Evolutionary conservation across 2,888 invertebrate species (phyloP).

Genomic region (Brachyopa scutellaris): DNA sequence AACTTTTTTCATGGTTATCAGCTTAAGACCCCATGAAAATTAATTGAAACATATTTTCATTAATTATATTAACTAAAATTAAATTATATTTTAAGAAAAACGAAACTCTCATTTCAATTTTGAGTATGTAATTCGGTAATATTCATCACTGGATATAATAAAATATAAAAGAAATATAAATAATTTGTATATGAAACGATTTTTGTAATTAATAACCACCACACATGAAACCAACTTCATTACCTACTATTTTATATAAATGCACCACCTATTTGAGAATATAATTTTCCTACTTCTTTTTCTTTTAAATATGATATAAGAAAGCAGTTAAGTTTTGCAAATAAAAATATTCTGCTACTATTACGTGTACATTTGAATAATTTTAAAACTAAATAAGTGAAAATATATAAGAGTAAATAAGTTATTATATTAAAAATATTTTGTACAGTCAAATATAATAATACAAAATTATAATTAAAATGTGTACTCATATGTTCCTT

Average conservation of each 20-base stretch:
- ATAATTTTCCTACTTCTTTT: conserved; percentile 14
- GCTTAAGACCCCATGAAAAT: too few relatives aligned
- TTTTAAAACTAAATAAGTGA: conserved; percentile 26
- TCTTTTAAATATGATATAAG: conserved; percentile 1
- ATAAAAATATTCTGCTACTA: conserved; percentile 31
- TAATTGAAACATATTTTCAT: too few relatives aligned
- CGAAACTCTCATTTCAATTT: too few relatives aligned
- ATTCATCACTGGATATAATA: too few relatives aligned
- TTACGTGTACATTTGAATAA: conserved; percentile 57
- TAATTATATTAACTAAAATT: background rate
- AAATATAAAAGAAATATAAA: background rate
- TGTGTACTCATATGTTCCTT: conserved; percentile 68
- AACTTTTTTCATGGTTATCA: too few relatives aligned
- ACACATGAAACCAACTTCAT: conserved; percentile 48
- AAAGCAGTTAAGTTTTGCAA: conserved; percentile 31
- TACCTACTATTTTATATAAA: conserved; percentile 47
- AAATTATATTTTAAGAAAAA: background rate
- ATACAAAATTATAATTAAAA: conserved; percentile 35
- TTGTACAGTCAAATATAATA: conserved; percentile 61
- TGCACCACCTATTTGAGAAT: conserved; percentile 48
- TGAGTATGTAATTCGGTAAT: too few relatives aligned
- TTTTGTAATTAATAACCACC: conserved; percentile 50
- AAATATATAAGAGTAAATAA: conserved; percentile 25
- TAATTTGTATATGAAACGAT: background rate
- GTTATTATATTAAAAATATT: conserved; percentile 51